Percentiles rank a stretch among this genome's conserved stretches.
phyloP scores from a whole-genome alignment of 2,113 vertebrate species.

The Sceloporus tristichus region DNA sequence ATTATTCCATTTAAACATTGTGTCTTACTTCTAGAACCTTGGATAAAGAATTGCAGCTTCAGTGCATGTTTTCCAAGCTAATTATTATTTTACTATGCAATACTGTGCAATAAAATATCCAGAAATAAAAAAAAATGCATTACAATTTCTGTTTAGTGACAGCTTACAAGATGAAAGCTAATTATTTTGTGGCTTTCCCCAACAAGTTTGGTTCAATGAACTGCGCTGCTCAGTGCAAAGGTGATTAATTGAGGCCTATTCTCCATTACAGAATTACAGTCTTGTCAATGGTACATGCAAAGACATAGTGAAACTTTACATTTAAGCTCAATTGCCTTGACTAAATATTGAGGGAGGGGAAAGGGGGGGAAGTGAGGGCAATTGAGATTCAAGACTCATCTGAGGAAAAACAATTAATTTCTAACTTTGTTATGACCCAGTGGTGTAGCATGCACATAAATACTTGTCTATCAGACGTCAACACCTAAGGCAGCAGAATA shows the following conservation, averaged over 20 bases:
- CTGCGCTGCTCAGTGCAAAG: conserved; percentile 67
- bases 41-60: not conserved
- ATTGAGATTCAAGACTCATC: conserved; percentile 63
- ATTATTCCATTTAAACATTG: not conserved
- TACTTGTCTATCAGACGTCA: conserved; percentile 58
- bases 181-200: conserved; percentile 69
- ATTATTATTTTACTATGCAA: conserved; percentile 52
- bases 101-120: conserved; percentile 47
- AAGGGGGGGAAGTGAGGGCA: conserved; percentile 35
- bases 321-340: conserved; percentile 62
- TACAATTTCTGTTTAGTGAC: conserved; percentile 38
- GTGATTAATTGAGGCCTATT: conserved; percentile 66
- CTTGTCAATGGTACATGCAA: conserved; percentile 45
- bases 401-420: conserved; percentile 65
- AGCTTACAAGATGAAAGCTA: conserved; percentile 62
- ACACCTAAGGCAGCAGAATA: conserved; percentile 51
- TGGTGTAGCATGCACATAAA: conserved; percentile 49
- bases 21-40: not conserved
- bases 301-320: conserved; percentile 62
- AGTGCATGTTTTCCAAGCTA: conserved; percentile 46
- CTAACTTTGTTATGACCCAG: conserved; percentile 52
- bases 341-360: conserved; percentile 69
- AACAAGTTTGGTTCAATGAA: conserved; percentile 72
- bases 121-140: conserved; percentile 12
- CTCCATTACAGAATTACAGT: conserved; percentile 45